Evolutionary conservation across 2,113 vertebrate species (phyloP).

Genomic region (Cephalopterus ornatus): DNA sequence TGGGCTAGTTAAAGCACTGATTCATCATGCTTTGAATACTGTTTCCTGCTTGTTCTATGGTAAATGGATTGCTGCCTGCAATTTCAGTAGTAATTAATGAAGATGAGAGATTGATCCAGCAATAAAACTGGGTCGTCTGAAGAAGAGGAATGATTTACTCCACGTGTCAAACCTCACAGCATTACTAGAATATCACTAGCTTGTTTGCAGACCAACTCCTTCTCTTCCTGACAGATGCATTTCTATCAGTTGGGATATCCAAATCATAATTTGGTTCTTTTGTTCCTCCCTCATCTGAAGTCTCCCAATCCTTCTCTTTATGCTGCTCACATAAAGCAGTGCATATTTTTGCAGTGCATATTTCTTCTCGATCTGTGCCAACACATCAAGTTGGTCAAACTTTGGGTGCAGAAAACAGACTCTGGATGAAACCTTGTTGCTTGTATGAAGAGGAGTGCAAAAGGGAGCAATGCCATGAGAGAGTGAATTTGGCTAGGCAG

Average conservation of each 20-base stretch:
- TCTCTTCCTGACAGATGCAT: neutral
- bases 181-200: neutral
- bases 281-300: neutral
- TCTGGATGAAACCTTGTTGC: neutral
- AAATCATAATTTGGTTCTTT: neutral
- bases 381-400: neutral
- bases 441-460: neutral
- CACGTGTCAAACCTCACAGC: neutral
- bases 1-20: slow-evolving; percentile 42
- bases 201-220: neutral
- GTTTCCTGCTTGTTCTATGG: slow-evolving; percentile 28
- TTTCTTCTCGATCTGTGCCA: neutral
- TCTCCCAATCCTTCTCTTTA: neutral
- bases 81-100: slow-evolving; percentile 33
- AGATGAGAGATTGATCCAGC: neutral
- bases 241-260: neutral
- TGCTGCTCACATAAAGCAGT: neutral
- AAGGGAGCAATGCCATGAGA: neutral
- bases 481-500: neutral
- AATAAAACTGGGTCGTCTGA: neutral
- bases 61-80: slow-evolving; percentile 8
- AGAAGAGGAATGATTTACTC: neutral
- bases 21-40: slow-evolving; percentile 40
- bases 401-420: neutral
- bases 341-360: neutral